Evolutionary conservation across 2,888 invertebrate species (phyloP), one percentile per base, ranked within the genome.

Genomic region (Baccha elongata): DNA sequence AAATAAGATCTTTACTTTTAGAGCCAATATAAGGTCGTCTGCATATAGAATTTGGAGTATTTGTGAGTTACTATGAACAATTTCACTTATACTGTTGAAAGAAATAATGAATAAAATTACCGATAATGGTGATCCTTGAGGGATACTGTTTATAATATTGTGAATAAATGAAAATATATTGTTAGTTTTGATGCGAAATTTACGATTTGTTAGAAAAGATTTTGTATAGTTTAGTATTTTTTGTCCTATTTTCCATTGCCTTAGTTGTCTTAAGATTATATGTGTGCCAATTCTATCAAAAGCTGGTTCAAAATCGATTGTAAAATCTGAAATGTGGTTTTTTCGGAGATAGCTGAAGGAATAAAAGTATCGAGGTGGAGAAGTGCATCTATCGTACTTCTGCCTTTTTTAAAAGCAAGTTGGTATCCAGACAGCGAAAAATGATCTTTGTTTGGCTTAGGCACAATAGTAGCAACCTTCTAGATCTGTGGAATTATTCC

Each of bases 371-470:
- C 52, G 4, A 52, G 10, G 13, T 52, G 10, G 29, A 52, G 52
- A 19, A 52, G 52, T 10, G 32, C 13, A 15, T 32, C 52, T 35
- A 4, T 8, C 3, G 32, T 52, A 4, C 52, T 8, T 10, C 19
- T 17, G 4, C 52, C 29, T 0, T 17, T 13, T 29, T 32, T 52
- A 17, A 52, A 52, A 15, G 46, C 46, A 10, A 8, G 2, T 19
- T 46, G 58, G 13, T 58, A 58, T 2, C 58, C 58, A 26, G 3
- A 19, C 15, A 26, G 11, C 26, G 15, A 10, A 10, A 42, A 26
- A 19, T 42, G n/a, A n/a, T n/a, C n/a, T n/a, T n/a, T n/a, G n/a
- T 60, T 60, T 13, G 42, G 40, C 37, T 60, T 60, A 6, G 13
- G 42, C 26, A n/a, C n/a, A n/a, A n/a, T n/a, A n/a, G n/a, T n/a